A percentile compares a stretch with the other conserved stretches of the same genome.
These are phyloP conservation scores for Tetramorium parvispinum DNA, from an alignment of 1,140 invertebrate species.

Conservation along the genomic window DNA sequence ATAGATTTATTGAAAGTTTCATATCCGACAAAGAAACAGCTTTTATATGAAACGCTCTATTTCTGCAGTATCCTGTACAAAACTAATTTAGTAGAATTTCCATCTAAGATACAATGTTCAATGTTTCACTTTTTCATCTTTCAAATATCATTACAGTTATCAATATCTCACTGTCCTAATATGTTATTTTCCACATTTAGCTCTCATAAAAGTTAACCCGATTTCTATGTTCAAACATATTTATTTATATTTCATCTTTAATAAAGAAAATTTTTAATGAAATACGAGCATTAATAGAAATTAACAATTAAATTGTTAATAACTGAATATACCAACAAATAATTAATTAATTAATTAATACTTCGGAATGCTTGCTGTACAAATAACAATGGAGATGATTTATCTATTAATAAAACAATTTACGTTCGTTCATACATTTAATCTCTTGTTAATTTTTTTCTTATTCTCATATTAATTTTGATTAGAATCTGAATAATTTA, in stretches of 20 bases:
- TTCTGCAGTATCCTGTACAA: conserved; percentile 22
- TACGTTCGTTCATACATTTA: background rate
- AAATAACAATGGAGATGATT: background rate
- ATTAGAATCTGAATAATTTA: background rate
- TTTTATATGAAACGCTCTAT: conserved; percentile 18
- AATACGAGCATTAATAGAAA: background rate
- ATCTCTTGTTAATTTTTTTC: background rate
- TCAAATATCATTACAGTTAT: conserved; percentile 12
- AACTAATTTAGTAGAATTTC: conserved; percentile 37
- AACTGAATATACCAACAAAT: background rate
- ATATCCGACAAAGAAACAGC: background rate
- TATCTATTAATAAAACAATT: background rate
- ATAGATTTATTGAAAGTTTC: conserved; percentile 32
- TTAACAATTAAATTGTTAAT: background rate
- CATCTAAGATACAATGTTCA: background rate
- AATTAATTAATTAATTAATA: background rate
- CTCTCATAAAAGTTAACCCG: background rate
- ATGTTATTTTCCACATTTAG: conserved; percentile 4
- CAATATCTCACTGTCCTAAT: background rate
- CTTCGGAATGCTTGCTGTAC: background rate
- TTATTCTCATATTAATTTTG: background rate
- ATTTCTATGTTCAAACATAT: background rate
- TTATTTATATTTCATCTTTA: background rate
- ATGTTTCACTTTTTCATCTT: background rate
- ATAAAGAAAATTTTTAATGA: background rate